Conservation (phyloP, 2,797 vertebrate species). For the Gastrophryne carolinensis region DNA sequence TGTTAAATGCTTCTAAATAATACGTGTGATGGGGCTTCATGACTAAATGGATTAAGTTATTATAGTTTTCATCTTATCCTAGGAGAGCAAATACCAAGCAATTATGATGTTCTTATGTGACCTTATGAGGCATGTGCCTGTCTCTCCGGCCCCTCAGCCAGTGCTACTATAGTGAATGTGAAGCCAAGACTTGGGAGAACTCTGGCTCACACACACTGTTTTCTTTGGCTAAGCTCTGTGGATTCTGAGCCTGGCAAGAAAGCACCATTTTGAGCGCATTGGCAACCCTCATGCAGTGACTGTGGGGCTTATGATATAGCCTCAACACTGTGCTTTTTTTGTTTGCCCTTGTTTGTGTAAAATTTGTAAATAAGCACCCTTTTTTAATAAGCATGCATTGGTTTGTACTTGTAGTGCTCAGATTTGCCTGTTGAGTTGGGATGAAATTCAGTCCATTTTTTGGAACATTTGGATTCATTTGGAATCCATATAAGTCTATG, state of each 20-base stretch:
- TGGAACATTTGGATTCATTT: no score
- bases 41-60: slow-evolving; percentile 46
- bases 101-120: slow-evolving; percentile 64
- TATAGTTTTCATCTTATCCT: slow-evolving; percentile 56
- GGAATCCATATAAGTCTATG: no score
- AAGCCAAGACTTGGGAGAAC: slow-evolving; percentile 71
- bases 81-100: slow-evolving; percentile 62
- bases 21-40: slow-evolving; percentile 30
- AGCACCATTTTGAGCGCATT: slow-evolving; percentile 70
- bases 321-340: slow-evolving; percentile 75
- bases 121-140: slow-evolving; percentile 65
- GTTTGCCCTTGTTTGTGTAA: slow-evolving; percentile 64
- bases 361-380: slow-evolving; percentile 66
- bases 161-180: slow-evolving; percentile 66
- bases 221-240: slow-evolving; percentile 77
- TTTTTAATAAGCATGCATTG: slow-evolving; percentile 31
- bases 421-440: no score
- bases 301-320: slow-evolving; percentile 75
- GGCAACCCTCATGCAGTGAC: slow-evolving; percentile 68
- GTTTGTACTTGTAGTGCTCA: no score
- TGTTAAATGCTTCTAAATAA: slow-evolving; percentile 30
- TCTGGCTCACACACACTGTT: slow-evolving; percentile 76
- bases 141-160: slow-evolving; percentile 68
- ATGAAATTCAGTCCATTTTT: slow-evolving; percentile 49
- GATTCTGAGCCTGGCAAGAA: slow-evolving; percentile 79